Evolutionary conservation across 1,140 invertebrate species (phyloP).

Genomic region (Drosophila pruinosa): DNA sequence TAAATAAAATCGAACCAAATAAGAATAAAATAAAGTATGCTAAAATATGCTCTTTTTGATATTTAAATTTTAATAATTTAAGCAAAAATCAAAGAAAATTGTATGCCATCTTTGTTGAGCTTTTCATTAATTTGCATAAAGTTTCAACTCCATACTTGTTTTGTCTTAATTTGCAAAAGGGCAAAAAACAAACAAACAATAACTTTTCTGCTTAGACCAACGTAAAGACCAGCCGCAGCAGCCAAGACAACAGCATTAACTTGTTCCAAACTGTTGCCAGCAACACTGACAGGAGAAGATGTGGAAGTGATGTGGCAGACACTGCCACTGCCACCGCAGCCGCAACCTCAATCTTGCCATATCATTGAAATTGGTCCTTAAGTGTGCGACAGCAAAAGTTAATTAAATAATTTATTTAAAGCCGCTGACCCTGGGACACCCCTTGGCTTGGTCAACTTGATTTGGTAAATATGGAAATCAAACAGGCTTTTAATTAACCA

Average conservation of each 20-base stretch:
- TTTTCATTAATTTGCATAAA: not conserved
- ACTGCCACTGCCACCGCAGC: not conserved
- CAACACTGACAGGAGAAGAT: not conserved
- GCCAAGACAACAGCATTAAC: not conserved
- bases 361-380: not conserved
- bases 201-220: not conserved
- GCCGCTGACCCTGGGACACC: slow-evolving; percentile 6
- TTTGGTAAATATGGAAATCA: slow-evolving; percentile 48
- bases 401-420: slow-evolving; percentile 66
- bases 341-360: not conserved
- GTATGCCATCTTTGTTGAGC: too few species aligned
- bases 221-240: not conserved
- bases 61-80: not conserved
- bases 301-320: not conserved
- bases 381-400: slow-evolving; percentile 28
- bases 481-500: slow-evolving; percentile 65
- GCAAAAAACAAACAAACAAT: not conserved
- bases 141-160: not conserved
- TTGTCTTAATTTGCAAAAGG: not conserved
- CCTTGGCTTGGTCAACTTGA: not conserved
- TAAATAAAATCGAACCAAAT: too few species aligned
- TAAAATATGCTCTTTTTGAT: too few species aligned
- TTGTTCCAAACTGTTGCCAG: slow-evolving; percentile 2
- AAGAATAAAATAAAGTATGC: too few species aligned
- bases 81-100: not conserved